Percentiles rank a stretch among this genome's conserved stretches.
Evolutionary conservation across 2,113 vertebrate genomes (phyloP).

Genomic region (Alethe castanea): DNA sequence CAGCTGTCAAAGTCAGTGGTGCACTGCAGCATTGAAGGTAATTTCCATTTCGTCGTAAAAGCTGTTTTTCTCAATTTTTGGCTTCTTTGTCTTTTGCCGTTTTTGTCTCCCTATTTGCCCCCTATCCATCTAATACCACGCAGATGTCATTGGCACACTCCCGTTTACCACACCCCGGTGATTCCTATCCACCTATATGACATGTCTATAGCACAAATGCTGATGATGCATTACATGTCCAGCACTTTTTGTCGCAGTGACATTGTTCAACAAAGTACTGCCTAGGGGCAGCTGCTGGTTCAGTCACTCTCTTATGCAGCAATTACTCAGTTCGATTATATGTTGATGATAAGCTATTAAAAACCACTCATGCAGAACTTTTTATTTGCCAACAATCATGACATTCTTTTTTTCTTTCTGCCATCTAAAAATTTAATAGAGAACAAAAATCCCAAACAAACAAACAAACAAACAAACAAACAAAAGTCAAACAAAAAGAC

Average conservation of each 20-base stretch:
- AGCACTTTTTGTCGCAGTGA: constrained; percentile 54
- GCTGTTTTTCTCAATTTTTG: constrained; percentile 69
- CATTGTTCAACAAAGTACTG: constrained; percentile 52
- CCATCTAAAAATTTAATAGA: constrained; percentile 9
- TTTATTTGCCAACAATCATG: constrained; percentile 66
- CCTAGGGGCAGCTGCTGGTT: constrained; percentile 38
- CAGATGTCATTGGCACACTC: constrained; percentile 62
- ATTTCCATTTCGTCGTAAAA: constrained; percentile 76
- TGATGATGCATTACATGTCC: constrained; percentile 54
- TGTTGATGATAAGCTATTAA: constrained; percentile 63
- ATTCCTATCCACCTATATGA: constrained; percentile 58
- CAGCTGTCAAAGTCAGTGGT: constrained; percentile 76
- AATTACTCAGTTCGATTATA: constrained; percentile 68
- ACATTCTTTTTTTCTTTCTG: neutral
- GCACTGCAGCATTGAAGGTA: constrained; percentile 75
- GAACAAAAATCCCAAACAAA: neutral
- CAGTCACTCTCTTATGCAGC: constrained; percentile 32
- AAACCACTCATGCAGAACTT: constrained; percentile 48
- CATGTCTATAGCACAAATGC: constrained; percentile 29
- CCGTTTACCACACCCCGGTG: constrained; percentile 52
- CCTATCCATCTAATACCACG: constrained; percentile 65
- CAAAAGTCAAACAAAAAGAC: neutral
- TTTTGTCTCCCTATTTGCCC: constrained; percentile 60
- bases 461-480: neutral
- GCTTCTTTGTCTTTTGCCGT: constrained; percentile 58